A percentile compares a stretch with the other conserved stretches of the same genome.
Conservation (phyloP, 2,797 vertebrate genomes). For the Fistularia commersonii region DNA sequence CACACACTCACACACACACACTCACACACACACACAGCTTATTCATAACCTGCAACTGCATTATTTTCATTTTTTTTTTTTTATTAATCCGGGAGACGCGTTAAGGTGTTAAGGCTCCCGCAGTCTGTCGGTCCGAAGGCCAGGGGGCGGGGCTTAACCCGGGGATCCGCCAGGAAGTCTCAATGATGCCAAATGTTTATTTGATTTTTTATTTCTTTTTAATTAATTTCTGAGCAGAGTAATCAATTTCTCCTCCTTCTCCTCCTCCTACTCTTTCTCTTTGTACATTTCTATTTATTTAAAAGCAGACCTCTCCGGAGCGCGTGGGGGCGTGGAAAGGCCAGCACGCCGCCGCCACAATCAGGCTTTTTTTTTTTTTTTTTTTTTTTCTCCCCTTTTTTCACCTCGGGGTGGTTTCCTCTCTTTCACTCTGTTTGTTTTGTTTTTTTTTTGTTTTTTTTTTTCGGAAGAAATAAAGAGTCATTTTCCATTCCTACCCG, state of each 20-base stretch:
- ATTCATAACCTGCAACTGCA: conserved; percentile 48
- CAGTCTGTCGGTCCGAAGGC: too few species aligned
- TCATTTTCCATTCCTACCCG: conserved; percentile 75
- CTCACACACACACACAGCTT: conserved; percentile 33
- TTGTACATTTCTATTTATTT: conserved; percentile 82
- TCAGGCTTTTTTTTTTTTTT: conserved; percentile 75
- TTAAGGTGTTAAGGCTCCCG: too few species aligned
- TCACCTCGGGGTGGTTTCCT: too few species aligned
- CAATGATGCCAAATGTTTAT: conserved; percentile 74
- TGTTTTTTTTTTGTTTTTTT: conserved; percentile 49
- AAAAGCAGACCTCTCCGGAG: conserved; percentile 77
- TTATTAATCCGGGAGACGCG: too few species aligned
- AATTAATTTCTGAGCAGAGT: conserved; percentile 42
- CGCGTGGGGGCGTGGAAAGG: conserved; percentile 74
- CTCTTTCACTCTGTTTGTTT: too few species aligned
- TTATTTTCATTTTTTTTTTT: conserved; percentile 51
- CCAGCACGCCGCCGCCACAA: conserved; percentile 40
- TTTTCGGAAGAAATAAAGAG: conserved; percentile 76
- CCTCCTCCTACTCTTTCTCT: conserved; percentile 41
- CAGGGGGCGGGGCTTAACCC: conserved; percentile 41
- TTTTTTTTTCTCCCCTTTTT: conserved; percentile 70
- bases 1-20: conserved; percentile 36
- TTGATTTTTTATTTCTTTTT: too few species aligned
- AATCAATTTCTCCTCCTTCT: conserved; percentile 47
- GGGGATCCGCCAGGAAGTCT: conserved; percentile 59